Evolutionary conservation across 2,888 invertebrate species (phyloP).

Genomic region (Troides helena): DNA sequence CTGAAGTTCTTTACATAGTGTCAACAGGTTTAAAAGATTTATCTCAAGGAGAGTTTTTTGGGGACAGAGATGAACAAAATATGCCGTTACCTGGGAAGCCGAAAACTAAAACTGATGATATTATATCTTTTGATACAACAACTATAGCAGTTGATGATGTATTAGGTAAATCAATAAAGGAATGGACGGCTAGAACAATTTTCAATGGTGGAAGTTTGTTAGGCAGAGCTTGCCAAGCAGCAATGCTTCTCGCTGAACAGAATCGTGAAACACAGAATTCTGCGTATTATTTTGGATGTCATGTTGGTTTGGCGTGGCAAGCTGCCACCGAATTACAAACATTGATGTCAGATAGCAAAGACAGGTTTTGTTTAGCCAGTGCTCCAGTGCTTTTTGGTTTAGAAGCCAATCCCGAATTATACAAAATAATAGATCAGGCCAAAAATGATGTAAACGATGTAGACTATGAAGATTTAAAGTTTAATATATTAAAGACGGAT

Average conservation of each 20-base stretch:
- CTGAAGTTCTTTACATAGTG: constrained; percentile 89
- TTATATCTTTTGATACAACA: constrained; percentile 64
- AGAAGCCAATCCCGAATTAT: constrained; percentile 86
- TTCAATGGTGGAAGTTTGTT: constrained; percentile 83
- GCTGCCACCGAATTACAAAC: constrained; percentile 75
- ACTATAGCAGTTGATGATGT: constrained; percentile 63
- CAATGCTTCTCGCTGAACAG: constrained; percentile 88
- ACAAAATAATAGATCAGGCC: constrained; percentile 82
- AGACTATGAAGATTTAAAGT: constrained; percentile 82
- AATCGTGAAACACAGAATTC: constrained; percentile 83
- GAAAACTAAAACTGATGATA: constrained; percentile 51
- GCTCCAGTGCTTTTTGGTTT: constrained; percentile 92
- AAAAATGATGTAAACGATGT: constrained; percentile 83
- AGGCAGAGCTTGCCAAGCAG: constrained; percentile 90
- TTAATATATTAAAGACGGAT: constrained; percentile 70
- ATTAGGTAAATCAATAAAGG: constrained; percentile 81
- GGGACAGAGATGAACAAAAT: constrained; percentile 87
- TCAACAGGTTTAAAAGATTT: constrained; percentile 90
- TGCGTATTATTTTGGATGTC: constrained; percentile 90
- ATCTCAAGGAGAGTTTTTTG: constrained; percentile 90
- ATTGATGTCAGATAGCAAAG: constrained; percentile 80
- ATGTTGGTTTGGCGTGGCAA: constrained; percentile 91
- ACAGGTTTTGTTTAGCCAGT: constrained; percentile 87
- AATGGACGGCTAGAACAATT: constrained; percentile 87
- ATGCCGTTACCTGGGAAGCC: constrained; percentile 85